Percentiles rank a stretch among this genome's conserved stretches.
These are phyloP conservation scores for Athrips mouffetella DNA, from an alignment of 2,888 invertebrate genomes.

Conservation along the genomic window DNA sequence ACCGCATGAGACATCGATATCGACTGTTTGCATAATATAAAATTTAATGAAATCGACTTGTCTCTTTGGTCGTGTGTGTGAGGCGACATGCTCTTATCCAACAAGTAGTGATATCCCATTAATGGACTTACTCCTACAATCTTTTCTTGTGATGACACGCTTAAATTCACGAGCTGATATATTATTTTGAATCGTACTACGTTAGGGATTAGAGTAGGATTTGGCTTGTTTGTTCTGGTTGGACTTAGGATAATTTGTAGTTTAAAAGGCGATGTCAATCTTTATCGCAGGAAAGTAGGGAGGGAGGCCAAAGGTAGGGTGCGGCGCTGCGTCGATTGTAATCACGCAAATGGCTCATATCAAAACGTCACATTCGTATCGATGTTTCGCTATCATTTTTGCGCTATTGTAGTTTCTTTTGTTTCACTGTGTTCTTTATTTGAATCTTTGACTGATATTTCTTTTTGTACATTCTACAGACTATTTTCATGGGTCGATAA, in stretches of 20 bases:
- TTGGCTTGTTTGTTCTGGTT: conserved; percentile 37
- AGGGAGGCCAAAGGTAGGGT: conserved; percentile 61
- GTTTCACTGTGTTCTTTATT: too few species aligned
- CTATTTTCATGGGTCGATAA: too few species aligned
- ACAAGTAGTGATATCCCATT: conserved; percentile 71
- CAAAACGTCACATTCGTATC: conserved; percentile 73
- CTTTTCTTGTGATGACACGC: conserved; percentile 75
- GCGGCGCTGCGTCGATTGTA: conserved; percentile 74
- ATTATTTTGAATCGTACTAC: conserved; percentile 44
- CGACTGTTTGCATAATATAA: conserved; percentile 63
- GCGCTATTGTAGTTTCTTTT: conserved; percentile 37
- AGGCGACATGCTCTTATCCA: conserved; percentile 65
- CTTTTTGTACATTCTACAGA: too few species aligned
- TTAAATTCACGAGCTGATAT: conserved; percentile 43
- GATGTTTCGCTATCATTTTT: conserved; percentile 61
- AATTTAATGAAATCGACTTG: conserved; percentile 66
- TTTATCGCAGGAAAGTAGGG: conserved; percentile 75
- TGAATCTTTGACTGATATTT: too few species aligned
- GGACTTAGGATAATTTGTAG: conserved; percentile 68
- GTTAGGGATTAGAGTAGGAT: conserved; percentile 39
- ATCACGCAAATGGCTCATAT: conserved; percentile 77
- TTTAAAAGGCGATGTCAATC: conserved; percentile 73
- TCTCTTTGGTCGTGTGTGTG: conserved; percentile 56
- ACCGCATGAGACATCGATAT: conserved; percentile 46
- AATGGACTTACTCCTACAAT: conserved; percentile 74